A percentile compares a stretch with the other conserved stretches of the same genome.
phyloP scores from a whole-genome alignment of 2,797 vertebrate species.

The Gobionotothen gibberifrons region DNA sequence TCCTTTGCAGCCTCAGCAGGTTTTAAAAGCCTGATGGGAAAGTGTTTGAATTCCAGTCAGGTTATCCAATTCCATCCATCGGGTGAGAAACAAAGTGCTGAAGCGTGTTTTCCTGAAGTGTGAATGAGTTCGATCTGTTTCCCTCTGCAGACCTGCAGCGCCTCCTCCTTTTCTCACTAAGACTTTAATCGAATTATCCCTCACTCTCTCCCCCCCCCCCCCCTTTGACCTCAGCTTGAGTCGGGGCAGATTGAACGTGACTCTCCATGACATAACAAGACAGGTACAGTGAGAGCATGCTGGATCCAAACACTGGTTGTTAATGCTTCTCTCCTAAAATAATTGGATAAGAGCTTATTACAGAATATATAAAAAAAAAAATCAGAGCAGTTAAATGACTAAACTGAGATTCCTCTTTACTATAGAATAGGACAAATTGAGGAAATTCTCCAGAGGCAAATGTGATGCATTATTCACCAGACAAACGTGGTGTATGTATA shows the following conservation, averaged over 20 bases:
- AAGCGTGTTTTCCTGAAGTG: constrained; percentile 27
- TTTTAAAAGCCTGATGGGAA: neutral
- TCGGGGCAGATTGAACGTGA: constrained; percentile 1
- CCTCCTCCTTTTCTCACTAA: constrained; percentile 45
- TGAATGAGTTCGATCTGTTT: constrained; percentile 30
- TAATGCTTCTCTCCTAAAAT: too few relatives aligned
- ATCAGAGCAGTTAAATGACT: too few relatives aligned
- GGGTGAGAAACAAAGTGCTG: constrained; percentile 21
- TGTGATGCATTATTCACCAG: too few relatives aligned
- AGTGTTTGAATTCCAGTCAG: constrained; percentile 6
- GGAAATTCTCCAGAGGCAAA: too few relatives aligned
- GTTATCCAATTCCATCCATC: constrained; percentile 23
- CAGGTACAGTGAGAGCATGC: neutral
- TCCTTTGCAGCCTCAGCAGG: constrained; percentile 18
- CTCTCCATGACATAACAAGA: neutral
- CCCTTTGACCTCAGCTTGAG: constrained; percentile 23
- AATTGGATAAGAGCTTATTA: too few relatives aligned
- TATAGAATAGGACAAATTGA: too few relatives aligned
- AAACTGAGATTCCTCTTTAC: too few relatives aligned
- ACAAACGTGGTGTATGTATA: too few relatives aligned
- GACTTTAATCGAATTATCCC: constrained; percentile 67
- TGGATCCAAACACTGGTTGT: neutral
- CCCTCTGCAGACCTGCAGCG: constrained; percentile 7
- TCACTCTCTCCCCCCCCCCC: constrained; percentile 25
- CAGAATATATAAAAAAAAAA: too few relatives aligned